Percentiles rank a stretch among this genome's conserved stretches.
Conservation (phyloP, 2,797 vertebrate genomes). For the Arctocebus calabarensis region DNA sequence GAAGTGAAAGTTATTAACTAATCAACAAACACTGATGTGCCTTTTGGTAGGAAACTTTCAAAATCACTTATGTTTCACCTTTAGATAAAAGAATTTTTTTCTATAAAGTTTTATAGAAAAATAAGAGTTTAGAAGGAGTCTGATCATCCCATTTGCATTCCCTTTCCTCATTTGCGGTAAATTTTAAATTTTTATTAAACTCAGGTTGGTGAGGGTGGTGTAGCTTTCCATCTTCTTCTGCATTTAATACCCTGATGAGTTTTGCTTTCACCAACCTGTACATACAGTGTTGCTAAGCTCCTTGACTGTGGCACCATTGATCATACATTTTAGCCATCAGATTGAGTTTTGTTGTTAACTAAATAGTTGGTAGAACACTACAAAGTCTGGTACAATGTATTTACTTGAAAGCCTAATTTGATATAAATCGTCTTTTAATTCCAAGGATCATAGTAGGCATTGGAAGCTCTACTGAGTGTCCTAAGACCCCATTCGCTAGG, state of each 20-base stretch:
- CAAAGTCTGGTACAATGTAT: background rate
- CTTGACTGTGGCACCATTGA: background rate
- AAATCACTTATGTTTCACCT: background rate
- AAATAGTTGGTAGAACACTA: background rate
- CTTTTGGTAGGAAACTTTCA: background rate
- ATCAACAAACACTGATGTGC: background rate
- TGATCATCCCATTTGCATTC: background rate
- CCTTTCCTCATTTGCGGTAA: background rate
- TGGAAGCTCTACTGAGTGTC: background rate
- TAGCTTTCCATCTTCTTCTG: background rate
- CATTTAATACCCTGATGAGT: background rate
- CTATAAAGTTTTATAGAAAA: background rate
- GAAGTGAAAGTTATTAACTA: background rate
- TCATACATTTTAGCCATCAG: background rate
- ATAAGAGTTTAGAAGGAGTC: background rate
- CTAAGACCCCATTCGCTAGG: background rate
- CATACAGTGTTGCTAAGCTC: background rate
- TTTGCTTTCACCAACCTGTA: constrained; percentile 19
- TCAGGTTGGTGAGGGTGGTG: background rate
- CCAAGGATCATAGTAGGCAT: background rate
- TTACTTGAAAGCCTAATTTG: constrained; percentile 6
- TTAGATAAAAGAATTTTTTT: background rate
- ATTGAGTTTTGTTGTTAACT: constrained; percentile 38
- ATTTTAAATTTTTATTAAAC: constrained; percentile 58
- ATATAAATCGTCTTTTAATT: constrained; percentile 8